A percentile compares a stretch with the other conserved stretches of the same genome.
phyloP scores from a whole-genome alignment of 1,140 invertebrate species.

The Micrasema longulum region DNA sequence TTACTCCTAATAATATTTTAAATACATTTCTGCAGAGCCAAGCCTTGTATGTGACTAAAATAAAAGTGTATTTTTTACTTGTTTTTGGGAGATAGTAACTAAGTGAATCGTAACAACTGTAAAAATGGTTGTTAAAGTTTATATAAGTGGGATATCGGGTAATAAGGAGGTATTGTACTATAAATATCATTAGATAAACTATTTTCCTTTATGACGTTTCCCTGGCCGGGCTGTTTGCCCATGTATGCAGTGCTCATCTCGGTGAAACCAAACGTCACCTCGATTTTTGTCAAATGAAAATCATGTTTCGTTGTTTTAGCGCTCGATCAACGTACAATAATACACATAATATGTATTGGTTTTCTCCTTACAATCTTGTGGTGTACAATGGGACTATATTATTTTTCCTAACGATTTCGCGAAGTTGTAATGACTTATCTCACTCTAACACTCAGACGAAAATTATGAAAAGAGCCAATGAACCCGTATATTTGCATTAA shows the following conservation, averaged over 20 bases:
- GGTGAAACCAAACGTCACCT: slow-evolving; percentile 44
- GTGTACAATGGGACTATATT: no score
- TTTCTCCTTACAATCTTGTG: no score
- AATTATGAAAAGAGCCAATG: no score
- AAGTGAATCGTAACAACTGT: slow-evolving; percentile 28
- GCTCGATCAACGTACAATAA: no score
- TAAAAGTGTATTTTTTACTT: slow-evolving; percentile 50
- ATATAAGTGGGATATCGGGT: slow-evolving; percentile 89
- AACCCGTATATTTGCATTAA: no score
- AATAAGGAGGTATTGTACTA: slow-evolving; percentile 82
- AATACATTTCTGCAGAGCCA: slow-evolving; percentile 32
- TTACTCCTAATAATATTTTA: background rate
- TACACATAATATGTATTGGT: no score
- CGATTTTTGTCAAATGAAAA: slow-evolving; percentile 23
- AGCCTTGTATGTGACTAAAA: slow-evolving; percentile 48
- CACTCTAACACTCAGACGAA: no score
- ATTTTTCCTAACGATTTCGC: no score
- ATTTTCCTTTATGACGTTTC: slow-evolving; percentile 43
- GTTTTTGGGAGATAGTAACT: slow-evolving; percentile 41
- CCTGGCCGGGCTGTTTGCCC: slow-evolving; percentile 36
- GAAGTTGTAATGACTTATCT: no score
- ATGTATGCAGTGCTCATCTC: background rate
- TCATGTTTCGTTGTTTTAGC: slow-evolving; percentile 37
- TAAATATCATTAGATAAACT: slow-evolving; percentile 3
- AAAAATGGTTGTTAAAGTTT: slow-evolving; percentile 88